Evolutionary conservation across 2,888 invertebrate species (phyloP).

Genomic region (Bombyx huttoni): DNA sequence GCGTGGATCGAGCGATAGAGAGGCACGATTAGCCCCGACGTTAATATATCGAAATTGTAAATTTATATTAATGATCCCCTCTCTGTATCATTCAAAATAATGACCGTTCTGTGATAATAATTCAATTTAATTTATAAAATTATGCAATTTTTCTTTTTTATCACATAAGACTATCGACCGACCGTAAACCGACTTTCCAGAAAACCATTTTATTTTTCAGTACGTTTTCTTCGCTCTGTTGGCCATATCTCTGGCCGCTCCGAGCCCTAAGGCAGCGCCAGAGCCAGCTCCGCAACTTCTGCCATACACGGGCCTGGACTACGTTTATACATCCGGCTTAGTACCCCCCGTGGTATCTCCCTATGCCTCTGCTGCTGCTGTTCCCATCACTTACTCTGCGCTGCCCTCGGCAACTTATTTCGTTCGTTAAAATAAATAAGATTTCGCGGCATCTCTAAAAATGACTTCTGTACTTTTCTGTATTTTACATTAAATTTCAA

Average conservation of each 20-base stretch:
- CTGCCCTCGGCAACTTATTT: slow-evolving; percentile 21
- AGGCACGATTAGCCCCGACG: too few species aligned
- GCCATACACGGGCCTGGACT: slow-evolving; percentile 37
- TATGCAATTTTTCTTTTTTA: too few species aligned
- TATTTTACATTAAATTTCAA: neutral
- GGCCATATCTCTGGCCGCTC: slow-evolving; percentile 62
- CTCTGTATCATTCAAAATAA: too few species aligned
- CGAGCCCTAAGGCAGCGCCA: slow-evolving; percentile 35
- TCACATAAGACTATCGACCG: too few species aligned
- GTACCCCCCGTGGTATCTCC: slow-evolving; percentile 26
- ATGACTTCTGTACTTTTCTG: neutral
- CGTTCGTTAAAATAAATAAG: slow-evolving; percentile 19
- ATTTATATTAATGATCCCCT: too few species aligned
- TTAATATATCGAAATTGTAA: too few species aligned
- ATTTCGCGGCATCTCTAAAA: neutral
- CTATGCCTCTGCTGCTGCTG: slow-evolving; percentile 24
- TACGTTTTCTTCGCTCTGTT: slow-evolving; percentile 61
- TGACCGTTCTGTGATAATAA: too few species aligned
- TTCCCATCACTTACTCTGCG: slow-evolving; percentile 31
- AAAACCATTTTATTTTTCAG: slow-evolving; percentile 27
- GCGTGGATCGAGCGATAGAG: too few species aligned
- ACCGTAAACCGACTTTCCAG: too few species aligned
- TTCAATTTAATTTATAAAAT: too few species aligned
- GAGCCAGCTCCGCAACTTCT: slow-evolving; percentile 28
- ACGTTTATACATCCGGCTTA: slow-evolving; percentile 26